phyloP scores from a whole-genome alignment of 2,113 vertebrate species.

The Australoheros scitulus region DNA sequence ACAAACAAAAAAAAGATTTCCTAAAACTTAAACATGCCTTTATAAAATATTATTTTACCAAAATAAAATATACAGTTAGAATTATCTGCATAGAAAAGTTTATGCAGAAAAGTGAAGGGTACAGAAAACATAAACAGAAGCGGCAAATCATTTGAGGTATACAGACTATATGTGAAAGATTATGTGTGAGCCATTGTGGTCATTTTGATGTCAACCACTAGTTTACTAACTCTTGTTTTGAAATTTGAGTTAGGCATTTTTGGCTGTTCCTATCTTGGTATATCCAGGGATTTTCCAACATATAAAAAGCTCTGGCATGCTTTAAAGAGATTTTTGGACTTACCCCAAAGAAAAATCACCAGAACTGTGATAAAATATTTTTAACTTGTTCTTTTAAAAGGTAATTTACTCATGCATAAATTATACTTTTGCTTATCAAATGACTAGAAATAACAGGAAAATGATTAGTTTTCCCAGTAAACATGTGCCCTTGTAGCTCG shows the following conservation, averaged over 20 bases:
- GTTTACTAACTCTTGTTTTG: background rate
- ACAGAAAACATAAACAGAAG: background rate
- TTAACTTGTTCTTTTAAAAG: background rate
- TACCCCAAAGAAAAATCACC: background rate
- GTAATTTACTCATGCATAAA: background rate
- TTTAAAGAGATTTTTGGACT: background rate
- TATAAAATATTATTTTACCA: background rate
- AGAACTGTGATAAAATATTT: background rate
- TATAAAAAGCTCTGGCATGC: background rate
- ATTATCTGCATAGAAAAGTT: background rate
- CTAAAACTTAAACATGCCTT: background rate
- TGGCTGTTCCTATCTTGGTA: background rate
- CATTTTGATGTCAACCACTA: background rate
- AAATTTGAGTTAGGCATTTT: background rate
- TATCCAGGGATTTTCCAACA: background rate
- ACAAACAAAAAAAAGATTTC: background rate
- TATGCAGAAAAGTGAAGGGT: background rate
- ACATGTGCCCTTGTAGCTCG: background rate
- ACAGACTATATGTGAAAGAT: background rate
- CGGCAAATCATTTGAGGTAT: background rate
- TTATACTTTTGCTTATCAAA: background rate
- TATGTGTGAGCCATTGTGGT: background rate
- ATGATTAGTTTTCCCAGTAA: background rate
- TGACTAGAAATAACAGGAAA: background rate
- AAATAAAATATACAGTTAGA: background rate